Evolutionary conservation across 2,888 invertebrate species (phyloP).

Genomic region (Laspeyria flexula): DNA sequence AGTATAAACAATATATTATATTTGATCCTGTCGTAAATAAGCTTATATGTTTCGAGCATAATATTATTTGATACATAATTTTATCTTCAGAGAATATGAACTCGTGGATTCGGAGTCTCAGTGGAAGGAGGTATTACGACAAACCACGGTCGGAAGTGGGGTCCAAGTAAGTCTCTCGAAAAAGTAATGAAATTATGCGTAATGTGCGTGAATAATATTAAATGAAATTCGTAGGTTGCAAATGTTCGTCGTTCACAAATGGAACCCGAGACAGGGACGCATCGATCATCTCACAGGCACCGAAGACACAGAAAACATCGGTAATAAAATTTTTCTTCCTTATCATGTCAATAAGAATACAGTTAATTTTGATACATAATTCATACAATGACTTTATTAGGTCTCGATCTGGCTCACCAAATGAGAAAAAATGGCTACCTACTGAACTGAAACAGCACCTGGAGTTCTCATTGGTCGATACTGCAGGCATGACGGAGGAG

Average conservation of each 20-base stretch:
- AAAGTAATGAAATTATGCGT: background rate
- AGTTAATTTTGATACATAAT: slow-evolving; percentile 6
- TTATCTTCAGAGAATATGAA: slow-evolving; percentile 85
- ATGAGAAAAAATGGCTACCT: slow-evolving; percentile 90
- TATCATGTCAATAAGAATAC: slow-evolving; percentile 1
- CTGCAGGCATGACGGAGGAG: slow-evolving; percentile 94
- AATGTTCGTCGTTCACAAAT: slow-evolving; percentile 87
- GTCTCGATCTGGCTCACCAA: slow-evolving; percentile 90
- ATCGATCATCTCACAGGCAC: slow-evolving; percentile 87
- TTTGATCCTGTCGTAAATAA: background rate
- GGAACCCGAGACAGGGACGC: slow-evolving; percentile 80
- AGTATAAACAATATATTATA: slow-evolving; percentile 32
- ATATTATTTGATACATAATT: too few relatives aligned
- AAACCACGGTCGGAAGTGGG: slow-evolving; percentile 85
- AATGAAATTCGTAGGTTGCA: slow-evolving; percentile 85
- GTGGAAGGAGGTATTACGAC: slow-evolving; percentile 95
- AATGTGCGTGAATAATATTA: slow-evolving; percentile 2
- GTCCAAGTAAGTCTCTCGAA: slow-evolving; percentile 70
- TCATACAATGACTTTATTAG: slow-evolving; percentile 47
- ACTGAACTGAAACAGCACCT: slow-evolving; percentile 93
- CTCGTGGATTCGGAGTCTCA: slow-evolving; percentile 95
- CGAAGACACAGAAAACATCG: slow-evolving; percentile 87
- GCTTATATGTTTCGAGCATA: too few relatives aligned
- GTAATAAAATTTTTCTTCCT: slow-evolving; percentile 56
- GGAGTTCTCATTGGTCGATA: slow-evolving; percentile 95